phyloP scores from a whole-genome alignment of 2,113 vertebrate species.

The Pogona vitticeps region DNA sequence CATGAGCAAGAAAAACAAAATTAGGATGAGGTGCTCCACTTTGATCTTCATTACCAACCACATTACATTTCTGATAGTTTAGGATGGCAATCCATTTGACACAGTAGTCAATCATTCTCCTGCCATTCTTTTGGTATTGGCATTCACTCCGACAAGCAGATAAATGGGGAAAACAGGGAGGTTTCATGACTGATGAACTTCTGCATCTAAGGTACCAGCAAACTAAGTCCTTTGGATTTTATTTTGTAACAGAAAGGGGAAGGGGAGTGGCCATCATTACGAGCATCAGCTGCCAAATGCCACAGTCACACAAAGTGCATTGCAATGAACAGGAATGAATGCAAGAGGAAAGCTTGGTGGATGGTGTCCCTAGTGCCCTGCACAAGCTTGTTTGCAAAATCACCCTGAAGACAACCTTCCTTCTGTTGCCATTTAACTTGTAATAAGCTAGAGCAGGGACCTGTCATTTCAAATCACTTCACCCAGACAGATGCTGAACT shows the following conservation, averaged over 20 bases:
- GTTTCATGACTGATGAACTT: constrained; percentile 55
- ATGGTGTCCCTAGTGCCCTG: neutral
- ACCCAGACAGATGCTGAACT: neutral
- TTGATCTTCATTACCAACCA: constrained; percentile 39
- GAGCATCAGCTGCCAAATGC: neutral
- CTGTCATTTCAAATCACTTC: neutral
- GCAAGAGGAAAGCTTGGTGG: neutral
- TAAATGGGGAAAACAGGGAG: constrained; percentile 47
- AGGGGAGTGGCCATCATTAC: neutral
- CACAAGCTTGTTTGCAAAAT: neutral
- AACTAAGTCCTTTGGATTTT: constrained; percentile 30
- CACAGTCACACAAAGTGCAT: neutral
- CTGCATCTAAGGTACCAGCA: constrained; percentile 33
- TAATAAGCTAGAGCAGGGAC: neutral
- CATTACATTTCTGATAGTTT: constrained; percentile 50
- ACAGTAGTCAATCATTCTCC: constrained; percentile 65
- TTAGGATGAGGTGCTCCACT: constrained; percentile 47
- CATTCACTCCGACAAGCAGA: constrained; percentile 60
- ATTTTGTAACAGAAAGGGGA: neutral
- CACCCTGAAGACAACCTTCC: neutral
- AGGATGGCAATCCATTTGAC: constrained; percentile 55
- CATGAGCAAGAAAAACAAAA: neutral
- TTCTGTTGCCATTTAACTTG: neutral
- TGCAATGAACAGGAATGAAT: neutral
- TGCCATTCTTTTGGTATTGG: constrained; percentile 60